These are phyloP conservation scores for Rambutsinella grinnellia DNA, from an alignment of 2,888 invertebrate genomes.

Conservation along the genomic window DNA sequence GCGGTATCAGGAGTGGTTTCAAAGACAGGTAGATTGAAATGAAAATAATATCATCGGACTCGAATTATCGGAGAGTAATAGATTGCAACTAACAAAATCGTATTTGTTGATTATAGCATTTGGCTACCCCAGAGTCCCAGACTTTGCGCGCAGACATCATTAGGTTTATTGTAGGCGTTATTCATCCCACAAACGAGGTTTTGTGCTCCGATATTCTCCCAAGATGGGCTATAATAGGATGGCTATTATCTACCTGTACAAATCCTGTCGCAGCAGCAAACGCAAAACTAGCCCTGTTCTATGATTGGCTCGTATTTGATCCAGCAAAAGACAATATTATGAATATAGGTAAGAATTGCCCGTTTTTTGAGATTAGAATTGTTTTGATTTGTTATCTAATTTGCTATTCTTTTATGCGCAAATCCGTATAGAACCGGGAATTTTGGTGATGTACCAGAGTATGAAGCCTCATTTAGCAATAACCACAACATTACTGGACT, in stretches of 20 bases:
- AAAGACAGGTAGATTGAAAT: conserved; percentile 74
- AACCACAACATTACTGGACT: conserved; percentile 90
- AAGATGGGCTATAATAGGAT: conserved; percentile 94
- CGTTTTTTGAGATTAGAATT: too few species aligned
- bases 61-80: too few species aligned
- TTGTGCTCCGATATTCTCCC: conserved; percentile 95
- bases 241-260: conserved; percentile 92
- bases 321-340: conserved; percentile 93
- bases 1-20: conserved; percentile 95
- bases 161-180: conserved; percentile 92
- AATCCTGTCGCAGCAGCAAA: conserved; percentile 90
- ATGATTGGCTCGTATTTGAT: conserved; percentile 94
- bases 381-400: too few species aligned
- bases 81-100: not conserved
- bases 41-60: conserved; percentile 4
- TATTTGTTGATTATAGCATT: conserved; percentile 76
- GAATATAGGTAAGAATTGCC: conserved; percentile 79
- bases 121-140: conserved; percentile 92
- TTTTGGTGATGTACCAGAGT: conserved; percentile 93
- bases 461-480: conserved; percentile 92
- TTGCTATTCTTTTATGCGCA: too few species aligned
- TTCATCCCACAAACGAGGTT: conserved; percentile 93
- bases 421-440: conserved; percentile 81
- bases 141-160: conserved; percentile 93
- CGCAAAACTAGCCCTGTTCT: conserved; percentile 91